phyloP scores from a whole-genome alignment of 2,113 vertebrate genomes.

The Octodon degus region DNA sequence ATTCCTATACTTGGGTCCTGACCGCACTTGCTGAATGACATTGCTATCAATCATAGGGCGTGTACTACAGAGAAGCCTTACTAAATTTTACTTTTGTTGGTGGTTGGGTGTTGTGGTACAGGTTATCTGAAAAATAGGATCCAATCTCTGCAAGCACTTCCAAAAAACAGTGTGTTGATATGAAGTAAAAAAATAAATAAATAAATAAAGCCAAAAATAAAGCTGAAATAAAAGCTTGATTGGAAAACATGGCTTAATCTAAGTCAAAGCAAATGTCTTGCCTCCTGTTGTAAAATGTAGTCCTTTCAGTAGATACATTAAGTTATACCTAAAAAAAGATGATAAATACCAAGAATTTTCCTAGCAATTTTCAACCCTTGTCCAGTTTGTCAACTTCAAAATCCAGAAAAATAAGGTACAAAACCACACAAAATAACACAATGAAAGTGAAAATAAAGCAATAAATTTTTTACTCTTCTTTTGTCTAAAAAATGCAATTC shows the following conservation, averaged over 20 bases:
- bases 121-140: background rate
- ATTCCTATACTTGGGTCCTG: background rate
- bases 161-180: background rate
- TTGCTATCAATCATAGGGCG: background rate
- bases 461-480: background rate
- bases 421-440: background rate
- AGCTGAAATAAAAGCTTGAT: background rate
- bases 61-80: background rate
- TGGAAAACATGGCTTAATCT: background rate
- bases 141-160: rapidly evolving
- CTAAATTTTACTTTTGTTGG: background rate
- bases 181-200: background rate
- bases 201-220: background rate
- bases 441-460: background rate
- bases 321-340: background rate
- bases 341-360: background rate
- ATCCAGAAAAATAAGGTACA: background rate
- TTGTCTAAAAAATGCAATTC: background rate
- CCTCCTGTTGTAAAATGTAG: background rate
- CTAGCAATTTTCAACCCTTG: rapidly evolving
- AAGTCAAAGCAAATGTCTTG: background rate
- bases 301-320: background rate
- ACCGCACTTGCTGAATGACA: background rate
- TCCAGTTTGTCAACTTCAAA: background rate
- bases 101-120: background rate